Evolutionary conservation across 2,113 vertebrate genomes (phyloP).

Genomic region (Thinocorus orbignyianus): DNA sequence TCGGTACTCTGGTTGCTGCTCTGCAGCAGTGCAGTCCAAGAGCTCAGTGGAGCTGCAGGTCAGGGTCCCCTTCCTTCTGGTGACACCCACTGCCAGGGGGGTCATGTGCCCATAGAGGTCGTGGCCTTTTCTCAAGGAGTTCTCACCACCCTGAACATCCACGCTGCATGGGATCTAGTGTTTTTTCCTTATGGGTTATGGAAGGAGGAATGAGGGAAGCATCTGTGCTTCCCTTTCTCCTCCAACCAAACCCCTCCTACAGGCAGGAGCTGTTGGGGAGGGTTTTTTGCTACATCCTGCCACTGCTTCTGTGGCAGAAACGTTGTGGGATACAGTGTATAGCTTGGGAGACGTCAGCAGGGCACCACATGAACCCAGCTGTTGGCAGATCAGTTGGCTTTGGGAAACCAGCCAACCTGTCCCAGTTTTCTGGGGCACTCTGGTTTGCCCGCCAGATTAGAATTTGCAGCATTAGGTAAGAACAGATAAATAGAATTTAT

Average conservation of each 20-base stretch:
- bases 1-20: background rate
- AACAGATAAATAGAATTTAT: background rate
- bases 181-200: accelerated
- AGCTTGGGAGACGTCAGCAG: background rate
- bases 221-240: background rate
- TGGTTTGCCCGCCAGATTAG: background rate
- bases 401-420: constrained; percentile 1
- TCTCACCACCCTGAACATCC: background rate
- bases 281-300: background rate
- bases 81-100: too few species aligned
- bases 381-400: background rate
- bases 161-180: background rate
- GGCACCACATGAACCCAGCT: background rate
- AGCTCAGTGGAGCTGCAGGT: background rate
- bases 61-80: background rate
- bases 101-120: accelerated
- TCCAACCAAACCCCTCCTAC: background rate
- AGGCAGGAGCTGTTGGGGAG: background rate
- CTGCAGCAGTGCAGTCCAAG: background rate
- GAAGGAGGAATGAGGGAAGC: background rate
- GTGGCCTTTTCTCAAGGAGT: background rate
- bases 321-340: background rate
- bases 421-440: background rate
- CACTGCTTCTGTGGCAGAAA: background rate
- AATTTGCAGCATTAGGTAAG: background rate